Base-by-base conservation (phyloP, 1,140 invertebrate genomes). In the Chymomyza costata region DNA sequence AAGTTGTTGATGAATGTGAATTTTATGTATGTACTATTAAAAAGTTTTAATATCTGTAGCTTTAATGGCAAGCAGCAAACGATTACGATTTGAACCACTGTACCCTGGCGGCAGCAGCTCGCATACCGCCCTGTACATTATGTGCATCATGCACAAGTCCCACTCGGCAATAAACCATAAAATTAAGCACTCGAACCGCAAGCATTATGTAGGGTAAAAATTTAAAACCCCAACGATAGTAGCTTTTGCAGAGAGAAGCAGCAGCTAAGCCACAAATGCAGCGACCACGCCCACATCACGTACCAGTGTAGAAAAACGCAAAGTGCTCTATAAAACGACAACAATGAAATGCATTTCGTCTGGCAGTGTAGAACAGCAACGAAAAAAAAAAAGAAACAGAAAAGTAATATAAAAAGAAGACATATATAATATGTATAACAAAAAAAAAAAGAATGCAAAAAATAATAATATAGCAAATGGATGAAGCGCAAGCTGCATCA, bases 401-500 rank as follows among this genome's bases (percentile, higher is more conserved):
- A 45, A 13, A 46, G 21, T 18, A 46, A 6, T n/a, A 45, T 28
- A 51, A 16, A 28, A 28, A 28, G 25, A 6, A 47, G 32, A 57
- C 34, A 57, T 41, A 49, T 8, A 46, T 39, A 46, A 34, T 47
- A 52, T 28, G 45, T 50, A 49, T 2, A 6, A 2, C n/a, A 37
- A 25, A 16, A 39, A n/a, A 44, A 34, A 28, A 25, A 13, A 46
- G 35, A 35, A 25, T 37, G 53, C 51, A 51, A 65, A 73, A 65
- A 65, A 63, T 78, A 80, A 78, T 80, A 78, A 78, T 80, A 80
- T 80, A 63, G 47, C 48, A 80, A 78, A 78, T 80, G 66, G 67
- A 80, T 66, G 67, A 50, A 67, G 56, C 59, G 31, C 51, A 48
- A 55, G 61, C 70, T 63, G 73, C 62, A 66, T 69, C 45, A 59